A percentile compares a stretch with the other conserved stretches of the same genome.
Conservation (phyloP, 2,113 vertebrate genomes). For the Cyphomyrus discorhynchus region DNA sequence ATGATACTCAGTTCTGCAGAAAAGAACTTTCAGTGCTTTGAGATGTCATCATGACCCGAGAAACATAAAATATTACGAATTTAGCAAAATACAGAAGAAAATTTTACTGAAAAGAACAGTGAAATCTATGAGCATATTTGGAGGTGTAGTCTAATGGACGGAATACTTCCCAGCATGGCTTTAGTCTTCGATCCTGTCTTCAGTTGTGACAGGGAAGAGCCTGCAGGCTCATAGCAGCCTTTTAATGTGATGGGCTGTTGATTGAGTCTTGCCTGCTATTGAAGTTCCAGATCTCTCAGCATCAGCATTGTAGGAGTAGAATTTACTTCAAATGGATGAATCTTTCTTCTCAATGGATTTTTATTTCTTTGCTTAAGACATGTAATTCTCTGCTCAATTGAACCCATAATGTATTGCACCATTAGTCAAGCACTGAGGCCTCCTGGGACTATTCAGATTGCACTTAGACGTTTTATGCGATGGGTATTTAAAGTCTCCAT, state of each 20-base stretch:
- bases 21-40: not conserved
- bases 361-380: conserved; percentile 7
- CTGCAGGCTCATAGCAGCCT: not conserved
- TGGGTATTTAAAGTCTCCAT: conserved; percentile 1
- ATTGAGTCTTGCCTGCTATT: not conserved
- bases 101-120: not conserved
- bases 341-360: not conserved
- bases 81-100: not conserved
- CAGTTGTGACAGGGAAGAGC: not conserved
- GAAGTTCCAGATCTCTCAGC: not conserved
- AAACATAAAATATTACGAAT: not conserved
- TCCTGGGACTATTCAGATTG: not conserved
- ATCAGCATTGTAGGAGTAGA: not conserved
- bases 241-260: not conserved
- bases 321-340: conserved; percentile 2
- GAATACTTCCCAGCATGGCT: not conserved
- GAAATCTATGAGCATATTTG: not conserved
- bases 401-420: conserved; percentile 1
- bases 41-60: not conserved
- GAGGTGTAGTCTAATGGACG: not conserved
- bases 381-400: not conserved
- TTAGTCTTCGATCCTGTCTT: not conserved
- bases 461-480: not conserved
- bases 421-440: not conserved
- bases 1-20: not conserved